Percentiles rank a stretch among this genome's conserved stretches.
Evolutionary conservation across 2,888 invertebrate genomes (phyloP).

Genomic region (Lithophane semibrunnea): DNA sequence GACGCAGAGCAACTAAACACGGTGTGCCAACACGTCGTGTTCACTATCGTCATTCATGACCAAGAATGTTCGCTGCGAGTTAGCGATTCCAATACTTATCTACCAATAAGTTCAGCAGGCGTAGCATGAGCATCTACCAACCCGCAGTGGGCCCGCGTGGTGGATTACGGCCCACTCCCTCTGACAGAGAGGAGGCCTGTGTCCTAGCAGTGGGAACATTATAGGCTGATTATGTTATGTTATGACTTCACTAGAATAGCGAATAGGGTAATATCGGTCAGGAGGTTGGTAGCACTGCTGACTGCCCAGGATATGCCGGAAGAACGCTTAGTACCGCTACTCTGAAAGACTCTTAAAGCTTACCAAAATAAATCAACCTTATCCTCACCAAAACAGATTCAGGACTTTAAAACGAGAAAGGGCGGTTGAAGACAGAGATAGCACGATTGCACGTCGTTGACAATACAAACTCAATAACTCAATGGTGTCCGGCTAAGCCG

Average conservation of each 20-base stretch:
- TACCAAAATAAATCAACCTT: slow-evolving; percentile 22
- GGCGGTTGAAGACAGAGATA: slow-evolving; percentile 22
- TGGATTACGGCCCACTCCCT: too few species aligned
- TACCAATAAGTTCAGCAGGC: background rate
- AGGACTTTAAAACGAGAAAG: slow-evolving; percentile 31
- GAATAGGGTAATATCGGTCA: background rate
- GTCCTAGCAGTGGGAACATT: too few species aligned
- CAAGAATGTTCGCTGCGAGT: background rate
- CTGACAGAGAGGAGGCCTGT: too few species aligned
- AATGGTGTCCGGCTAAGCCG: slow-evolving; percentile 67
- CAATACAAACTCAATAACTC: slow-evolving; percentile 72
- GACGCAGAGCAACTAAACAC: too few species aligned
- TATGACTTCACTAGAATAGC: background rate
- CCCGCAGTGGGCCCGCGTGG: too few species aligned
- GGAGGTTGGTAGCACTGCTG: background rate
- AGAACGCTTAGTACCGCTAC: background rate
- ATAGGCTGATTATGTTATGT: too few species aligned
- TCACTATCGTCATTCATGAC: too few species aligned
- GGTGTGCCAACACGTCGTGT: too few species aligned
- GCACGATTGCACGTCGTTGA: slow-evolving; percentile 56
- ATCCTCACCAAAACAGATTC: slow-evolving; percentile 13
- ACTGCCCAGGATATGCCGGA: background rate
- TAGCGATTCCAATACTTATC: background rate
- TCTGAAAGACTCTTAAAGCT: background rate
- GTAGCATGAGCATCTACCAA: too few species aligned